Evolutionary conservation across 2,113 vertebrate genomes (phyloP).

Genomic region (Burhinus oedicnemus): DNA sequence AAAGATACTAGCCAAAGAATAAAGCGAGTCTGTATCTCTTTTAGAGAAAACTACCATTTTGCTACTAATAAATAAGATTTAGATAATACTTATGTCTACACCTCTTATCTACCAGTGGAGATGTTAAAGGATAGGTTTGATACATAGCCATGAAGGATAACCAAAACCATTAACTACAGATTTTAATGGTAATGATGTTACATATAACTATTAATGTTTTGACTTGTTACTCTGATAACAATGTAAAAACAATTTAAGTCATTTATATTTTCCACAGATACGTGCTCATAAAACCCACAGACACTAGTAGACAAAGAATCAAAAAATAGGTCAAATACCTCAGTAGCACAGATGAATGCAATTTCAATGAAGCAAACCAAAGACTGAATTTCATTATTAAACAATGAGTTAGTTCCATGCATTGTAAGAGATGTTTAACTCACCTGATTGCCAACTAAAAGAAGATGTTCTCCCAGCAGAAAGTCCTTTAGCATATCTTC

Average conservation of each 20-base stretch:
- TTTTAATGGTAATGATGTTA: not conserved
- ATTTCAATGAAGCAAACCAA: not conserved
- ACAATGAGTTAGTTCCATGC: not conserved
- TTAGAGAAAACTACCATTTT: not conserved
- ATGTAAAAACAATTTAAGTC: not conserved
- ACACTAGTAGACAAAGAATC: not conserved
- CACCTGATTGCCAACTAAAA: constrained; percentile 98
- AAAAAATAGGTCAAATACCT: not conserved
- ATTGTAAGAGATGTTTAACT: constrained; percentile 29
- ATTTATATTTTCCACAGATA: not conserved
- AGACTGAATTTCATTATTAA: not conserved
- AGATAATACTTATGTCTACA: not conserved
- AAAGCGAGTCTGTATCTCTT: not conserved
- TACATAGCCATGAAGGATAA: not conserved
- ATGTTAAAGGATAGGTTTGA: not conserved
- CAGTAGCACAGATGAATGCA: not conserved
- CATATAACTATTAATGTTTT: not conserved
- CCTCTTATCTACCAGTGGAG: not conserved
- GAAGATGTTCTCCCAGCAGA: constrained; percentile 92
- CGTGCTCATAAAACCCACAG: not conserved
- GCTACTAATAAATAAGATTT: not conserved
- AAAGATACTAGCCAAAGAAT: not conserved
- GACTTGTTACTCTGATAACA: not conserved
- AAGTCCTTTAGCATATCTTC: constrained; percentile 99
- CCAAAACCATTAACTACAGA: not conserved